A percentile compares a stretch with the other conserved stretches of the same genome.
phyloP scores from a whole-genome alignment of 2,888 invertebrate species.

The Zootermopsis nevadensis region DNA sequence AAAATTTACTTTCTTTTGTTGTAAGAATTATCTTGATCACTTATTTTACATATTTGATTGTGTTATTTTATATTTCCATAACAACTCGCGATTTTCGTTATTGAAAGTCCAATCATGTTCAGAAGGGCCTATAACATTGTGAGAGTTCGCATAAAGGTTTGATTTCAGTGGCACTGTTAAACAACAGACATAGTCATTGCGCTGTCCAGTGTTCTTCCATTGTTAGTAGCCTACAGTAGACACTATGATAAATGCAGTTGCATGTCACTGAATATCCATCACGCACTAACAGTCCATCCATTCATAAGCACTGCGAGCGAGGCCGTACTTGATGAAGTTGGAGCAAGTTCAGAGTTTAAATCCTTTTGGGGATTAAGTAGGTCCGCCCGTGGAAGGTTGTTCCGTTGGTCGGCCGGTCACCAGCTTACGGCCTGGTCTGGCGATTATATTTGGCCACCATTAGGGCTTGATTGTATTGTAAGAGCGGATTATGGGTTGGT shows the following conservation, averaged over 20 bases:
- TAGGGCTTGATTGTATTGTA: conserved; percentile 28
- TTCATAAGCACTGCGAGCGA: background rate
- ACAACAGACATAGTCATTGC: no score
- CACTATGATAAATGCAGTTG: conserved; percentile 33
- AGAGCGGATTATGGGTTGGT: conserved; percentile 15
- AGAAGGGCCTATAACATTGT: no score
- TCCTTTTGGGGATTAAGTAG: conserved; percentile 43
- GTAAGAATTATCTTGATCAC: no score
- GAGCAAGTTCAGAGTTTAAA: conserved; percentile 44
- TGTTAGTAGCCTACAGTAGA: background rate
- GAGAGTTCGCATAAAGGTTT: no score
- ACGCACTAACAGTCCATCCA: background rate
- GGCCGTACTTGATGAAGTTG: conserved; percentile 39
- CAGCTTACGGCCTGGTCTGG: conserved; percentile 19
- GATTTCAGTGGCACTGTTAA: no score
- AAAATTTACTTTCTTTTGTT: no score
- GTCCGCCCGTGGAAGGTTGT: conserved; percentile 40
- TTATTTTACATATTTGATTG: no score
- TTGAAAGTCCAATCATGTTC: no score
- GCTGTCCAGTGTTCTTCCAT: background rate
- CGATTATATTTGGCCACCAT: conserved; percentile 18
- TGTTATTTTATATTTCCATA: no score
- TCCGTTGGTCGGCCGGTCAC: conserved; percentile 24
- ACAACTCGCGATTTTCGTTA: no score
- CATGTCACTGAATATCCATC: background rate